Percentiles rank a stretch among this genome's conserved stretches.
phyloP scores from a whole-genome alignment of 2,113 vertebrate genomes.

The Galeopterus variegatus region DNA sequence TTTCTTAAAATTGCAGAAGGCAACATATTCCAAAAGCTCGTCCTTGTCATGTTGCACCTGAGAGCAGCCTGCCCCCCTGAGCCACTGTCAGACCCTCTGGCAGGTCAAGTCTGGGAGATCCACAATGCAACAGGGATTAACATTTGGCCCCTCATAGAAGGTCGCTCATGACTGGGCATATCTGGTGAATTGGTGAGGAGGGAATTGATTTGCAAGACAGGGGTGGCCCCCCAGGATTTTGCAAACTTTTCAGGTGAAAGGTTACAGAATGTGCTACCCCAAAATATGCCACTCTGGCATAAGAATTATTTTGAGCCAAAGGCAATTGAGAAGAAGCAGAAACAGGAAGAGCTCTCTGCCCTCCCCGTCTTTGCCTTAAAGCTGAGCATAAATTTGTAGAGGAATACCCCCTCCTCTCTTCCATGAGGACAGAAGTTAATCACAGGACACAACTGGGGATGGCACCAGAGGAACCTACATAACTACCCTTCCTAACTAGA shows the following conservation, averaged over 20 bases:
- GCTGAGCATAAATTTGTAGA: neutral
- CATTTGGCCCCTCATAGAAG: neutral
- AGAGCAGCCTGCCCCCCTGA: neutral
- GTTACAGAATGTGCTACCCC: neutral
- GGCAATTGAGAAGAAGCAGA: neutral
- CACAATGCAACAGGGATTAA: neutral
- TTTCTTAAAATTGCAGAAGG: neutral
- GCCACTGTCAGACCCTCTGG: neutral
- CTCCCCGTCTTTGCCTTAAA: neutral
- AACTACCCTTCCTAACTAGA: neutral
- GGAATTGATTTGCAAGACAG: neutral
- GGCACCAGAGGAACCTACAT: rapidly evolving
- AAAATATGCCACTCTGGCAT: neutral
- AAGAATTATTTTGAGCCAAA: neutral
- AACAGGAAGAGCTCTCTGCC: neutral
- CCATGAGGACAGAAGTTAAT: neutral
- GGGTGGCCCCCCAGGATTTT: neutral
- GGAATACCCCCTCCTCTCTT: too few species aligned
- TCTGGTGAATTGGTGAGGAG: neutral
- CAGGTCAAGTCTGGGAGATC: neutral
- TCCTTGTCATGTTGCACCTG: neutral
- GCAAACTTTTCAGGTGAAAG: neutral
- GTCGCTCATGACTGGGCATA: neutral
- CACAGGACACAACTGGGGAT: too few species aligned
- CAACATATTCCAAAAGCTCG: neutral